A percentile compares a stretch with the other conserved stretches of the same genome.
These are phyloP conservation scores for Zeus faber DNA, from an alignment of 2,113 vertebrate genomes.

Conservation along the genomic window DNA sequence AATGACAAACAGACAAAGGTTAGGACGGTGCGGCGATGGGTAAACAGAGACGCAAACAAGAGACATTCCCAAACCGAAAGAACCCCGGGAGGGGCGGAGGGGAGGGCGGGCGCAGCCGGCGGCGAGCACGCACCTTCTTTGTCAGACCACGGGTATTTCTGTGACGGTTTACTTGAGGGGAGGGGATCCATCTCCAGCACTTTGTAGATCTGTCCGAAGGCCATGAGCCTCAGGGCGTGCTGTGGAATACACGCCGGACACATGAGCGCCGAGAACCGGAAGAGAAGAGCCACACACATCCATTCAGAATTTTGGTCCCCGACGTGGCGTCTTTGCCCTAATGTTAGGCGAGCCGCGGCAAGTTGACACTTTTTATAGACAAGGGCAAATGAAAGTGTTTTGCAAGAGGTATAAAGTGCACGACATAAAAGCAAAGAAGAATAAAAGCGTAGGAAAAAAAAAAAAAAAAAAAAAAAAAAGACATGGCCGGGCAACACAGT, in stretches of 20 bases:
- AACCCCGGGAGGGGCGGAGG: neutral
- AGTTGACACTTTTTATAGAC: too few relatives aligned
- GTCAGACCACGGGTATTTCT: constrained; percentile 95
- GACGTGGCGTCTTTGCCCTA: neutral
- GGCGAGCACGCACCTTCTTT: constrained; percentile 86
- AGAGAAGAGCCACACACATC: neutral
- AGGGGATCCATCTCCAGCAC: constrained; percentile 98
- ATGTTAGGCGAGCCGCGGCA: too few relatives aligned
- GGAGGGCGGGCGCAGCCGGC: neutral
- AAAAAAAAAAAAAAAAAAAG: too few relatives aligned
- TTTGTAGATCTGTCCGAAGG: constrained; percentile 98
- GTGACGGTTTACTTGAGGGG: constrained; percentile 93
- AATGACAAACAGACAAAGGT: constrained; percentile 13
- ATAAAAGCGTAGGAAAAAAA: too few relatives aligned
- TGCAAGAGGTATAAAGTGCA: too few relatives aligned
- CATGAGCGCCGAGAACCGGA: too few relatives aligned
- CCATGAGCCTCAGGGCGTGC: constrained; percentile 93
- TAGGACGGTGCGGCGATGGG: neutral
- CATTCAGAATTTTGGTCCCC: neutral
- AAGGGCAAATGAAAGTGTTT: too few relatives aligned
- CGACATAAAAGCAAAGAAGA: too few relatives aligned
- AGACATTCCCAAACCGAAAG: too few relatives aligned
- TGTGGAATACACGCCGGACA: constrained; percentile 60
- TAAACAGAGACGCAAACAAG: neutral
- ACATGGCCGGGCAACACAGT: too few relatives aligned